These are phyloP conservation scores for Xanthia togata DNA, from an alignment of 2,888 invertebrate genomes.

Conservation along the genomic window DNA sequence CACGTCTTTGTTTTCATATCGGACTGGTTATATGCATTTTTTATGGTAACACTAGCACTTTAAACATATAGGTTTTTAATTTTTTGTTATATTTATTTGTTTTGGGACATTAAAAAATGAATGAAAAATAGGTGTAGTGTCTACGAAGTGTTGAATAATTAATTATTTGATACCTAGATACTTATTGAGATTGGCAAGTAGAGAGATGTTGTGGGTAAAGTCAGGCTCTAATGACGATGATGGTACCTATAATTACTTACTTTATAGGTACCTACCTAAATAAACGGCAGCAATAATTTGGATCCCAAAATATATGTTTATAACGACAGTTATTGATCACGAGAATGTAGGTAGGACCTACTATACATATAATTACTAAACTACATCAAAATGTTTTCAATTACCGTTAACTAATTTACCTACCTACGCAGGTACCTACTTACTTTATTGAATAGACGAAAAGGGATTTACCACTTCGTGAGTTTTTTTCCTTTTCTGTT, in stretches of 20 bases:
- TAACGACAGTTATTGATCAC: neutral
- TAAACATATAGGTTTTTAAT: no score
- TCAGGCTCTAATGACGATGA: neutral
- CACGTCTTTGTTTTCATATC: neutral
- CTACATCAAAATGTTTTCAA: neutral
- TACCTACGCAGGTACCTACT: neutral
- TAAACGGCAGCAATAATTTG: neutral
- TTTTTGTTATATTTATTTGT: neutral
- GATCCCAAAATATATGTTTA: neutral
- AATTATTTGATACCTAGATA: no score
- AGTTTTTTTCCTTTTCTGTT: neutral
- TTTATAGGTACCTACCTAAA: no score
- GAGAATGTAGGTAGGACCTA: neutral
- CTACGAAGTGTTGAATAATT: neutral
- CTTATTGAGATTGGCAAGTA: neutral
- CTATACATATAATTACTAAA: neutral
- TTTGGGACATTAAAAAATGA: neutral
- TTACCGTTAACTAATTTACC: neutral
- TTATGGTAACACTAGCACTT: neutral
- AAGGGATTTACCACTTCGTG: neutral
- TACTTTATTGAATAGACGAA: neutral
- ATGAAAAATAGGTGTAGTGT: no score
- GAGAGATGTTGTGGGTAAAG: neutral
- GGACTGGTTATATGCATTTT: neutral
- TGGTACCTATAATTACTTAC: neutral